A percentile compares a stretch with the other conserved stretches of the same genome.
These are phyloP conservation scores for Odontamblyopus rebecca DNA, from an alignment of 2,797 vertebrate genomes.

Conservation along the genomic window DNA sequence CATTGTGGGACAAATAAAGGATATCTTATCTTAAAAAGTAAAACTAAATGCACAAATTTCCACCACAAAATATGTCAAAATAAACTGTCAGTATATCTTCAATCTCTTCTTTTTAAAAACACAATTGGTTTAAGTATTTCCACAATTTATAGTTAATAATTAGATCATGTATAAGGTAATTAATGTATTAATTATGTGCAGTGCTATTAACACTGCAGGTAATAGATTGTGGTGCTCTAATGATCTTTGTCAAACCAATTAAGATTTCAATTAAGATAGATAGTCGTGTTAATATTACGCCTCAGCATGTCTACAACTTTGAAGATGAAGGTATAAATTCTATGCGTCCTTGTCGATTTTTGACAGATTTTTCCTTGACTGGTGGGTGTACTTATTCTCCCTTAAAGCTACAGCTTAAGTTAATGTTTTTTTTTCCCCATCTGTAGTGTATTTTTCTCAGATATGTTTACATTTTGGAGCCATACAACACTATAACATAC, in stretches of 20 bases:
- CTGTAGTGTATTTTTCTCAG: too few species aligned
- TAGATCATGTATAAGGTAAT: neutral
- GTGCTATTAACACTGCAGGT: conserved; percentile 25
- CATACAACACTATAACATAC: neutral
- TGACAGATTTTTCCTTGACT: neutral
- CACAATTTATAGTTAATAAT: neutral
- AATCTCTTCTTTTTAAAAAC: neutral
- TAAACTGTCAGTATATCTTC: neutral
- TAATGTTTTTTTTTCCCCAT: too few species aligned
- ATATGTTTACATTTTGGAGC: too few species aligned
- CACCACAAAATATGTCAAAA: neutral
- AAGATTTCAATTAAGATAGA: conserved; percentile 48
- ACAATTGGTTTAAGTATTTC: neutral
- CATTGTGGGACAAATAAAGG: too few species aligned
- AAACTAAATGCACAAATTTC: neutral
- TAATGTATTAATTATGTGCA: conserved; percentile 32
- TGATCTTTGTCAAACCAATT: conserved; percentile 24
- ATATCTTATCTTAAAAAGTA: too few species aligned
- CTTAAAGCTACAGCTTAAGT: neutral
- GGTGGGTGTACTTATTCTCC: neutral
- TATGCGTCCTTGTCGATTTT: neutral
- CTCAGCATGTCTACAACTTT: conserved; percentile 73
- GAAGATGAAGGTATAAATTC: conserved; percentile 97
- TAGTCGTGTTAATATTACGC: neutral
- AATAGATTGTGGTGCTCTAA: conserved; percentile 19